phyloP scores from a whole-genome alignment of 1,140 invertebrate species.

The Zaprionus davidi region DNA sequence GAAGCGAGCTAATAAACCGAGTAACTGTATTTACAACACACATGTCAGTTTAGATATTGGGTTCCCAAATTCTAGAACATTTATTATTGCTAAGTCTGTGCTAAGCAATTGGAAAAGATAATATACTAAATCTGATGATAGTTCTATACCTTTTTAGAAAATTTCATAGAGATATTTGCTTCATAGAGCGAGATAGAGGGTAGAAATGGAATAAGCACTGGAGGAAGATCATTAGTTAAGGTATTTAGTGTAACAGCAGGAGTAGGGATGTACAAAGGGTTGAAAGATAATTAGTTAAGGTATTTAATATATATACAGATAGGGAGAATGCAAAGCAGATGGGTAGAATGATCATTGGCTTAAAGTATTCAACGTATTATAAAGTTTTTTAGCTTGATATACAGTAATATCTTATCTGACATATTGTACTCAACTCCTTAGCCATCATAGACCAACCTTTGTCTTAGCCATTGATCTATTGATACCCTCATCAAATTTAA shows the following conservation, averaged over 20 bases:
- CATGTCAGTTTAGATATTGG: slow-evolving; percentile 4
- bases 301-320: not conserved
- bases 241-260: not conserved
- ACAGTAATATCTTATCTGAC: not conserved
- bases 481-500: not conserved
- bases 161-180: not conserved
- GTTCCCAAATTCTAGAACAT: not conserved
- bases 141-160: not conserved
- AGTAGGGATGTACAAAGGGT: not conserved
- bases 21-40: slow-evolving; percentile 26
- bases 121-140: not conserved
- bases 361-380: too few species aligned
- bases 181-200: not conserved
- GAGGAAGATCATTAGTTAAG: not conserved
- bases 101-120: not conserved
- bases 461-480: not conserved
- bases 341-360: too few species aligned
- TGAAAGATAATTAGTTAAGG: not conserved
- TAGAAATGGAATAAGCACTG: not conserved
- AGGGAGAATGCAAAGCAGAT: not conserved
- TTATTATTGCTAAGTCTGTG: not conserved
- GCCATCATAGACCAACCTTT: not conserved
- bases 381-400: not conserved
- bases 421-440: not conserved
- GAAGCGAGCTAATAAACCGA: slow-evolving; percentile 24